Base-by-base conservation (phyloP, 2,113 vertebrate species). In the Lagenorhynchus albirostris region DNA sequence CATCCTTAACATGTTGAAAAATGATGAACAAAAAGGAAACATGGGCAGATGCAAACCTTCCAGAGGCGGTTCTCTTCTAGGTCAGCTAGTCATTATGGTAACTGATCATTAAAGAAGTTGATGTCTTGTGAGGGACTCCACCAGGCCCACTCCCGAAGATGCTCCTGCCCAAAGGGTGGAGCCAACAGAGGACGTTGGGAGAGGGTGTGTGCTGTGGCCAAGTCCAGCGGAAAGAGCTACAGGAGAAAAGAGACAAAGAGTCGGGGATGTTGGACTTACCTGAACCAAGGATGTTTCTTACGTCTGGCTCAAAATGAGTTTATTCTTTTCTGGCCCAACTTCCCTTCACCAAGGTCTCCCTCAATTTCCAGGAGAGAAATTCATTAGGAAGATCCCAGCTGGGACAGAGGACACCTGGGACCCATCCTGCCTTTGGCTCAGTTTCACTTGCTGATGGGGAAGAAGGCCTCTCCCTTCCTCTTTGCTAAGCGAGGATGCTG, bases 131-230 rank as follows among this genome's bases (percentile, higher is more conserved):
- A 73, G 31, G 26, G 63, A 53, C 0, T 8, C 31, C 25, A 47
- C 73, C 65, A 68, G 13, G 14, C 25, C 18, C 25, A 20, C 73
- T 31, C 44, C 44, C 31, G 15, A 85, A 62, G 17, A 12, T 63
- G 33, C 29, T 55, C 33, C 80, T 20, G 31, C 14, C 4, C 74
- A 41, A 29, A 58, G 15, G 47, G 4, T 4, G 20, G 23, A 55
- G 29, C 5, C 50, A 7, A 10, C 25, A 47, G 25, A n/a, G 71
- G 13, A 47, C 38, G 23, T 0, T 0, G 3, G 26, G 67, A 36
- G 23, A 17, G 55, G 38, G 50, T 3, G 13, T 41, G 13, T 47
- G n/a, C 44, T 15, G 1, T 6, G 44, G 58, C 76, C 60, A 29
- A 20, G 17, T 25, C 58, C 60, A 15, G 0, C 7, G 18, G 25